Evolutionary conservation across 2,888 invertebrate genomes (phyloP).

Genomic region (Gryllus longicercus): DNA sequence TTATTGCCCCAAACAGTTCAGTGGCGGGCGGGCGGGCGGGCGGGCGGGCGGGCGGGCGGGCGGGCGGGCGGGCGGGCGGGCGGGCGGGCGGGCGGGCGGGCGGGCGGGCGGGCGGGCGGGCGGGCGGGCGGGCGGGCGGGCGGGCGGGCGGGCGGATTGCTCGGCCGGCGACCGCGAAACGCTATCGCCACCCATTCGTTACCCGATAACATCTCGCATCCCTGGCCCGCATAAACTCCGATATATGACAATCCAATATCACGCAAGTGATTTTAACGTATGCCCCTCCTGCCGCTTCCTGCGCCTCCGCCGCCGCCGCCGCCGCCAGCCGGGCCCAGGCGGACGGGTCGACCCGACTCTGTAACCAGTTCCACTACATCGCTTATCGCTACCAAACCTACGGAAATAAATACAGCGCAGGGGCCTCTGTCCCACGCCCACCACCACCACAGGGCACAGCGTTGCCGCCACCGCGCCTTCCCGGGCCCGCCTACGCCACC

Average conservation of each 20-base stretch:
- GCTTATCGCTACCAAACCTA: conserved; percentile 1
- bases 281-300: neutral
- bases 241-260: conserved; percentile 6
- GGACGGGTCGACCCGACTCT: neutral
- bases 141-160: neutral
- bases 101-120: no score
- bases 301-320: no score
- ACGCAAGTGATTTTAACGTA: conserved; percentile 6
- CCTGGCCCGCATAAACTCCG: neutral
- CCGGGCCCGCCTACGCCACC: neutral
- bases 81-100: no score
- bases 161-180: neutral
- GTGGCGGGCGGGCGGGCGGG: no score
- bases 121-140: no score
- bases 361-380: neutral
- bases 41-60: no score
- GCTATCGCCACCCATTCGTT: conserved; percentile 3
- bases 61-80: no score
- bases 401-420: neutral
- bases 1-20: no score
- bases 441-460: neutral
- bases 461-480: neutral
- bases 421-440: neutral
- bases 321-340: no score
- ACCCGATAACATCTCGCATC: neutral